Conservation (phyloP, 2,113 vertebrate genomes). For the Crotalus tigris region DNA sequence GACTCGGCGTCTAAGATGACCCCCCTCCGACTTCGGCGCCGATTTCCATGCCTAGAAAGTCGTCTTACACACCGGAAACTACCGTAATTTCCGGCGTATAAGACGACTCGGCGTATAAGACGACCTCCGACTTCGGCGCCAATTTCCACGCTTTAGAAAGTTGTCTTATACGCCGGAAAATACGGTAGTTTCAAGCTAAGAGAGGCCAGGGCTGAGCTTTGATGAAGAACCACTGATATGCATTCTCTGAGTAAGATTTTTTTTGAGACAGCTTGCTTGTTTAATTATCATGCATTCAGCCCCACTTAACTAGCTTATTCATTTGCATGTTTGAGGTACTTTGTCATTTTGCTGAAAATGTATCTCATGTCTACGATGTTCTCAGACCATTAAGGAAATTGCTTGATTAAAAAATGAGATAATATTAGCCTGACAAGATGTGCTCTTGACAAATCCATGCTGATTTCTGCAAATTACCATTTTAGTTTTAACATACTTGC, state of each 20-base stretch:
- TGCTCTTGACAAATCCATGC: neutral
- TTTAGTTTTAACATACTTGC: neutral
- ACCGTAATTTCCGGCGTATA: too few species aligned
- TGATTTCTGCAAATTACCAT: neutral
- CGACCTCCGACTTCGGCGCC: too few species aligned
- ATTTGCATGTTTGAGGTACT: neutral
- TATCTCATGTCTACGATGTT: neutral
- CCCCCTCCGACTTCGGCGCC: too few species aligned
- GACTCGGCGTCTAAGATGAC: too few species aligned
- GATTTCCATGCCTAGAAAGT: too few species aligned
- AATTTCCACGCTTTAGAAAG: too few species aligned
- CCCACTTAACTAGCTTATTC: neutral
- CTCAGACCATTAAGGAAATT: neutral
- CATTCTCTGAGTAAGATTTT: neutral
- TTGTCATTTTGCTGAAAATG: neutral
- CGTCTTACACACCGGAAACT: too few species aligned
- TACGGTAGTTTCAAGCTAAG: too few species aligned
- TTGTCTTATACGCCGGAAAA: too few species aligned
- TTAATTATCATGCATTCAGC: neutral
- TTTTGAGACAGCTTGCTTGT: neutral
- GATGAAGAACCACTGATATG: neutral
- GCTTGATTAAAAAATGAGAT: neutral
- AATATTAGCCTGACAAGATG: neutral
- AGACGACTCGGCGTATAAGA: too few species aligned
- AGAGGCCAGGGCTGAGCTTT: neutral